phyloP scores from a whole-genome alignment of 2,888 invertebrate genomes.

The Elysia crispata region DNA sequence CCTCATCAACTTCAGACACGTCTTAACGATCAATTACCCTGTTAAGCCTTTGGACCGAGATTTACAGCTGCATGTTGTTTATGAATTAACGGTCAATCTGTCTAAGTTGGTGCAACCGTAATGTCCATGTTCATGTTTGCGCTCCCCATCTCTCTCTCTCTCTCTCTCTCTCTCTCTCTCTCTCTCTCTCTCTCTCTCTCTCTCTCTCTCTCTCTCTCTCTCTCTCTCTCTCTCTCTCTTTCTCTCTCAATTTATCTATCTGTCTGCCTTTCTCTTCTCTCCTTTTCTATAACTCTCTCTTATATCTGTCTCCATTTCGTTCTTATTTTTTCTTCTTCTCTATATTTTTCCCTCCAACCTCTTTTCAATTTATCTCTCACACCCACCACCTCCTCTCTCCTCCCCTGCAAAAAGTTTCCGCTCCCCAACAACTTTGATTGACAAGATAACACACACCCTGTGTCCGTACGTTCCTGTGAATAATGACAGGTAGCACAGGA shows the following conservation, averaged over 20 bases:
- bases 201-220: background rate
- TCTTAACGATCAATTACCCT: too few species aligned
- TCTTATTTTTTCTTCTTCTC: background rate
- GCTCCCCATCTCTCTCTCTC: slow-evolving; percentile 2
- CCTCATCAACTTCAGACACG: too few species aligned
- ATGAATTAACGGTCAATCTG: too few species aligned
- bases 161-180: background rate
- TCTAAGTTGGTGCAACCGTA: too few species aligned
- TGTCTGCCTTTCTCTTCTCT: background rate
- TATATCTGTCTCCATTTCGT: too few species aligned
- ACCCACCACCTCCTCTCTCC: background rate
- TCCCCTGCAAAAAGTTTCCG: background rate
- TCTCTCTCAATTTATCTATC: too few species aligned
- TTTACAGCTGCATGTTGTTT: too few species aligned
- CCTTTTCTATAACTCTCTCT: background rate
- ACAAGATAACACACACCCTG: background rate
- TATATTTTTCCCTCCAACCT: background rate
- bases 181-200: slow-evolving; percentile 31
- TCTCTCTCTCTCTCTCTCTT: background rate
- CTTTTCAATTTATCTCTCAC: background rate
- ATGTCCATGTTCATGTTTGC: too few species aligned
- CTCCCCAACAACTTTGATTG: background rate
- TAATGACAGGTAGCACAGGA: too few species aligned
- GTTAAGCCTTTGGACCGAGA: too few species aligned
- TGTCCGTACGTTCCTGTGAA: background rate